Evolutionary conservation across 2,888 invertebrate species (phyloP), one percentile per base, ranked within the genome.

Genomic region (Uloborus plumipes): DNA sequence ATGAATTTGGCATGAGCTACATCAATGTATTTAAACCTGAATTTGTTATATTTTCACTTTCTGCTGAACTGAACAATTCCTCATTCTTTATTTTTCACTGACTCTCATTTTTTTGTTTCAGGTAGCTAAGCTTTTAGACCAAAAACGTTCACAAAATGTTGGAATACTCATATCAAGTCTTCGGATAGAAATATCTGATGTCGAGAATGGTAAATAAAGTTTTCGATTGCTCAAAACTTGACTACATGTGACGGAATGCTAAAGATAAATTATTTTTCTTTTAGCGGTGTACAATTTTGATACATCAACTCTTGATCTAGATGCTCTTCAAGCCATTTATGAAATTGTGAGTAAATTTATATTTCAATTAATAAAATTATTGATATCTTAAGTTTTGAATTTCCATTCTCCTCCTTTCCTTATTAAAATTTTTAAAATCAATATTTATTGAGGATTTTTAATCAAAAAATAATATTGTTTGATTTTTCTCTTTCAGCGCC

Each of bases 121-220:
- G 85, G 93, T 94, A 0, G 93, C 94, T 1, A 97, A 98, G 90
- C 92, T 98, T 85, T 91, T 98, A 85, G 97, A 98, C 88, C 93
- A 94, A 85, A 98, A 98, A 89, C 90, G 98, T 86, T 97, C 97
- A 0, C 97, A 97, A 88, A 96, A 94, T 88, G 95, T 98, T n/a
- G 98, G 97, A 15, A 98, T 98, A 87, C 91, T 98, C 47, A 94
- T 97, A 70, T 94, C 96, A 87, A 97, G 97, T 90, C 91, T 96
- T 84, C 95, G 95, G 86, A 92, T 96, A 20, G 95, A 96, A 87
- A 95, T 96, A 88, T 92, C 92, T 6, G 96, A 96, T 89, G 95
- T 97, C 62, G 95, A 97, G 89, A 95, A 95, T 88, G 84, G 84
- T 84, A 71, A 26, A 22, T 62, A 62, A 16, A 11, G 15, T 55